A percentile compares a stretch with the other conserved stretches of the same genome.
Evolutionary conservation across 2,797 vertebrate genomes (phyloP).

Genomic region (Phaenicophaeus curvirostris): DNA sequence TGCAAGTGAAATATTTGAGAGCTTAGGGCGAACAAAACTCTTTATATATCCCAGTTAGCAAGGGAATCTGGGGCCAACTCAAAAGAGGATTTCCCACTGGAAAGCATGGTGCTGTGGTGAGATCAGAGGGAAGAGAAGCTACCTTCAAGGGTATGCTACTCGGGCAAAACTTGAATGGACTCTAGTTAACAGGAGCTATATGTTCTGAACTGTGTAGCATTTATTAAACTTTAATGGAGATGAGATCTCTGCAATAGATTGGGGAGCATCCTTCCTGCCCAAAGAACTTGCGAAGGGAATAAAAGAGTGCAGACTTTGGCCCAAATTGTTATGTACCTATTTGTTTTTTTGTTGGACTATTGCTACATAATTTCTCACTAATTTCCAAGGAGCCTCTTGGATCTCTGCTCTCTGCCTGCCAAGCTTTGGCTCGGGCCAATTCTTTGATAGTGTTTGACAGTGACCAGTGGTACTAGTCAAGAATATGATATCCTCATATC

Average conservation of each 20-base stretch:
- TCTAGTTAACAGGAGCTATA: neutral
- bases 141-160: neutral
- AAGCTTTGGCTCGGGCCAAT: neutral
- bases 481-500: constrained; percentile 5
- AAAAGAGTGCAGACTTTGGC: neutral
- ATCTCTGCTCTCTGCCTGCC: neutral
- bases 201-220: neutral
- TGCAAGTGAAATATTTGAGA: neutral
- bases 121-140: neutral
- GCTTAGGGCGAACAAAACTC: neutral
- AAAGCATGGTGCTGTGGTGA: neutral
- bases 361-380: neutral
- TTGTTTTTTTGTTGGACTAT: neutral
- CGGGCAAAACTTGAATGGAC: neutral
- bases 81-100: neutral
- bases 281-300: neutral
- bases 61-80: neutral
- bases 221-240: neutral
- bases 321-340: neutral
- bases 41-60: neutral
- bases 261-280: neutral
- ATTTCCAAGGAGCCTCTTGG: neutral
- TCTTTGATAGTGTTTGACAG: constrained; percentile 9
- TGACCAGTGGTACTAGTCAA: neutral
- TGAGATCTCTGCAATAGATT: neutral